phyloP scores from a whole-genome alignment of 2,113 vertebrate genomes.

The Thymallus thymallus region DNA sequence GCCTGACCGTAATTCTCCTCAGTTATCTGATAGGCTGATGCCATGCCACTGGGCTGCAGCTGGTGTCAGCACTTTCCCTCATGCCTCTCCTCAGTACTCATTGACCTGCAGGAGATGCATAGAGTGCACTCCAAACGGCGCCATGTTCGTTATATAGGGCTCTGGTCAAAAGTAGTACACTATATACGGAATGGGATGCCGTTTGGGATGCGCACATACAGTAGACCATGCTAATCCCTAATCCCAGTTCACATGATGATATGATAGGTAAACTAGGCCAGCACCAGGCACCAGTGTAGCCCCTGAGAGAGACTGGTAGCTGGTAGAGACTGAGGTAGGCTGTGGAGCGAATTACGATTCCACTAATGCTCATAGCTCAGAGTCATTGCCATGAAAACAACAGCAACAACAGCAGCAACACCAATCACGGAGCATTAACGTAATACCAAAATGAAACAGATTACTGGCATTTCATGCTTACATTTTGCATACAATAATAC shows the following conservation, averaged over 20 bases:
- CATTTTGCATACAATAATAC: no score
- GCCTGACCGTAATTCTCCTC: constrained; percentile 49
- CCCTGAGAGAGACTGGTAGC: neutral
- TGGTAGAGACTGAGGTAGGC: neutral
- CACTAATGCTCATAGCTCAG: no score
- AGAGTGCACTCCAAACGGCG: neutral
- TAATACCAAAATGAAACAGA: no score
- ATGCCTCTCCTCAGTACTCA: neutral
- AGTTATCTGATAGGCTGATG: constrained; percentile 52
- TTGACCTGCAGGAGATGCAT: constrained; percentile 1
- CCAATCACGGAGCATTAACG: no score
- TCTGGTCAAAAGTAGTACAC: no score
- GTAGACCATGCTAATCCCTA: neutral
- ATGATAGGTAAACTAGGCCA: constrained; percentile 2
- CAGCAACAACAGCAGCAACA: no score
- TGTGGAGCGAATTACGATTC: neutral
- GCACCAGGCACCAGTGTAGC: neutral
- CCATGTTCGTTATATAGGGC: no score
- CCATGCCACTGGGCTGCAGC: constrained; percentile 49
- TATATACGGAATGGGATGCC: no score
- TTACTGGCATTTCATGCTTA: no score
- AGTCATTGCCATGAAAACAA: no score
- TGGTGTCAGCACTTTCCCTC: constrained; percentile 49
- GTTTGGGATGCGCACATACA: no score
- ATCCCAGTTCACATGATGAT: constrained; percentile 14